Evolutionary conservation across 2,113 vertebrate species (phyloP), one percentile per base, ranked within the genome.

Genomic region (Spheniscus mendiculus): DNA sequence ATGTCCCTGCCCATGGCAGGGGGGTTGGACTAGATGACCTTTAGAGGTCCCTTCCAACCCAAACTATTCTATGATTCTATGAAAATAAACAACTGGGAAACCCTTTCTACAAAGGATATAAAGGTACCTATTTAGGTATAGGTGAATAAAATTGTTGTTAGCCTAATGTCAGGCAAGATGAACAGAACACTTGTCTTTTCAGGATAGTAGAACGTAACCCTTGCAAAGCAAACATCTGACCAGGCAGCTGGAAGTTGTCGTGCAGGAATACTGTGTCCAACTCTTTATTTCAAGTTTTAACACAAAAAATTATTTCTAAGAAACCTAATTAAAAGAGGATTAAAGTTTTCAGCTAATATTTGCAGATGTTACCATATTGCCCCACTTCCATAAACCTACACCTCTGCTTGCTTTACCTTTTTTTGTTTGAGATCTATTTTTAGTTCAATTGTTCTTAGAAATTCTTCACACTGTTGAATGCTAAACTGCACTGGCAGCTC

Each of bases 261-360:
- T 10, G 11, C 44, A 94, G 42, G 32, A 89, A 56, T 52, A 52
- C 19, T 1, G 2, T 7, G 1, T 50, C 30, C 0, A 0, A 82
- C 16, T 77, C 47, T 18, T 70, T 58, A 55, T 62, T 94, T 96
- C 67, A 78, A 78, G 49, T 90, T 87, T 73, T 53, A 86, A 40
- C 38, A 53, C 0, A 2, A 42, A 19, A 80, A 80, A 50, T 83
- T 62, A n/a, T 77, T 89, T 93, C 49, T 83, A 81, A 72, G 53
- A 34, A 30, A 5, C 19, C 32, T 69, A 80, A 83, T 77, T 74
- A 74, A 62, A 58, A 66, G 25, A 47, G 2, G 25, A 89, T 73
- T 83, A 56, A 90, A 81, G 84, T 30, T 20, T 89, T 70, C 67
- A 70, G 12, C 49, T 86, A 40, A 29, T 80, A 80, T 63, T 89